Evolutionary conservation across 2,113 vertebrate species (phyloP), one percentile per base, ranked within the genome.

Genomic region (Triplophysa tibetana): DNA sequence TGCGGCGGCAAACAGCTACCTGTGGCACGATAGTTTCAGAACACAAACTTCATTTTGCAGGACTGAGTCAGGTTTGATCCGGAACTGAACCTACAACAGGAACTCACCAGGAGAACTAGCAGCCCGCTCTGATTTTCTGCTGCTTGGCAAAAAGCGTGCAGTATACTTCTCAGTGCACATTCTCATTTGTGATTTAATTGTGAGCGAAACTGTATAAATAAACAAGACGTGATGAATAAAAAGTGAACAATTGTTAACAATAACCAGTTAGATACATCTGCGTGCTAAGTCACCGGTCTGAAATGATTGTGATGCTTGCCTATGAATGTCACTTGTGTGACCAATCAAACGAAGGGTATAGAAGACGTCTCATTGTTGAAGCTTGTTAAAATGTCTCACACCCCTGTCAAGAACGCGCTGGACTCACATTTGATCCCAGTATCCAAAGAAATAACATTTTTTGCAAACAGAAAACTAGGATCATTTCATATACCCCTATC

Each of bases 11-110:
- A 12, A 61, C 62, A 33, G 62, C 86, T 52, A 82, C 81, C 82
- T 90, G 88, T 87, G 89, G 88, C 89, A 90, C 90, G 87, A 83
- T 87, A 86, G 84, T 86, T 83, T 82, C 84, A 63, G 48, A 86
- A 70, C 76, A 74, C 67, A 85, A 0, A 43, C 73, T 75, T 75
- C 60, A 63, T 75, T 62, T 75, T n/a, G 19, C 54, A 58, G 54
- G 16, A 72, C 26, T 72, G 52, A 45, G 29, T 14, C 13, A 7
- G 4, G 45, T 26, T 69, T 69, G 14, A 73, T 60, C 13, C n/a
- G 38, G 6, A 72, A 19, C 29, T 58, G 11, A 10, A 72, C 50
- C 26, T 29, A 72, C 16, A n/a, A 38, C 11, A 4, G 50, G 13
- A 54, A 54, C 5, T 6, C 50, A 54, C 4, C 12, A 2, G 52